phyloP scores from a whole-genome alignment of 2,888 invertebrate species.

The Anodontia alba region DNA sequence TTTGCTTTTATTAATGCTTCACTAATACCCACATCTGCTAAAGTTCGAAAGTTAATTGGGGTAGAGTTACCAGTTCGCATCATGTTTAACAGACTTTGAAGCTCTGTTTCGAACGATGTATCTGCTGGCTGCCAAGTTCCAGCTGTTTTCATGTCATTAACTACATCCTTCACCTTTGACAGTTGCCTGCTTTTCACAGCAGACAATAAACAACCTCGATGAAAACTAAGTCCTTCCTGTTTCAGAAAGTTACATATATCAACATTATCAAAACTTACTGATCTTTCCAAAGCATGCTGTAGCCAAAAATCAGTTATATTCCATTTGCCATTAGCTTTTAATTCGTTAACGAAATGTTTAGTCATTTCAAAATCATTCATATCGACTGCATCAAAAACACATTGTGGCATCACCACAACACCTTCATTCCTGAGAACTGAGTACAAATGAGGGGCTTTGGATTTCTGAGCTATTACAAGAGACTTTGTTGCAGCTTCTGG shows the following conservation, averaged over 20 bases:
- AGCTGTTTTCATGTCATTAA: not conserved
- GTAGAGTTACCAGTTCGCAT: not conserved
- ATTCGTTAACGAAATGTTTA: not conserved
- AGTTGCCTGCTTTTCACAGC: conserved; percentile 7
- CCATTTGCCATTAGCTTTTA: not conserved
- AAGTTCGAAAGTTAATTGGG: not conserved
- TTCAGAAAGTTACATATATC: not conserved
- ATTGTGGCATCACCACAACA: not conserved
- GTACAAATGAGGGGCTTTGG: not conserved
- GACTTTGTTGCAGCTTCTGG: not conserved
- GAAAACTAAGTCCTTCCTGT: not conserved
- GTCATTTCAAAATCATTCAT: not conserved
- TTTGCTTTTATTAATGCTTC: conserved; percentile 2
- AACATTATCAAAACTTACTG: not conserved
- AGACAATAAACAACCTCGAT: not conserved
- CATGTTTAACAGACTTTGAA: not conserved
- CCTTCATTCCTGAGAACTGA: not conserved
- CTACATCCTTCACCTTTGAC: not conserved
- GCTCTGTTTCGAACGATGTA: not conserved
- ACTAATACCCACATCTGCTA: not conserved
- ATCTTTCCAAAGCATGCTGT: not conserved
- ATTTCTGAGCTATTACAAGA: not conserved
- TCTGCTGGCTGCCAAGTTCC: conserved; percentile 5
- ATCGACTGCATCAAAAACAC: not conserved
- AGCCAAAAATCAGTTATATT: not conserved